Evolutionary conservation across 2,797 vertebrate species (phyloP).

Genomic region (Cyclopterus lumpus): DNA sequence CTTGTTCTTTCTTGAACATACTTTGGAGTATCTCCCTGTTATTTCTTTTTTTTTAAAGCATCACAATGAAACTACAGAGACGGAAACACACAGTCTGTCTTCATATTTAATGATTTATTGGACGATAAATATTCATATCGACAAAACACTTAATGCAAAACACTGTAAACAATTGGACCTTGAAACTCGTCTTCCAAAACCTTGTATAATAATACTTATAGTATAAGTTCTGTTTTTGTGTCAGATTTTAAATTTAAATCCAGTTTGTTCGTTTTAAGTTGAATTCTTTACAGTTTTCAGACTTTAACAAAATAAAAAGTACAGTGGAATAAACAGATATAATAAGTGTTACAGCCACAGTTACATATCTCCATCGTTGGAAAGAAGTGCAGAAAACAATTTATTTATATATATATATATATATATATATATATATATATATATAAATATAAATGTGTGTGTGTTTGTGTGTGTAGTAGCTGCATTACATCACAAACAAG

Average conservation of each 20-base stretch:
- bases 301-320: neutral
- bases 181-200: too few relatives aligned
- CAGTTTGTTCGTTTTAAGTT: constrained; percentile 18
- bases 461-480: neutral
- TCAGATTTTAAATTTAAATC: too few relatives aligned
- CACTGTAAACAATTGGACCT: constrained; percentile 4
- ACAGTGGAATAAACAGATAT: constrained; percentile 2
- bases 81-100: neutral
- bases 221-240: too few relatives aligned
- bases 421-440: neutral
- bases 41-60: too few relatives aligned
- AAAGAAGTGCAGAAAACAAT: constrained; percentile 41
- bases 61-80: neutral
- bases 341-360: constrained; percentile 38
- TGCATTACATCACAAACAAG: constrained; percentile 16
- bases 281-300: constrained; percentile 30
- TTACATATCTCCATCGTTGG: constrained; percentile 28
- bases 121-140: constrained; percentile 9
- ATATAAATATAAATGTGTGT: too few relatives aligned
- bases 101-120: constrained; percentile 9
- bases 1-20: too few relatives aligned
- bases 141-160: constrained; percentile 16
- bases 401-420: too few relatives aligned
- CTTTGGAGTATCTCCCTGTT: too few relatives aligned
- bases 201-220: too few relatives aligned